Percentiles rank a stretch among this genome's conserved stretches.
Conservation (phyloP, 2,797 vertebrate genomes). For the Mormyrus hasselquistii region DNA sequence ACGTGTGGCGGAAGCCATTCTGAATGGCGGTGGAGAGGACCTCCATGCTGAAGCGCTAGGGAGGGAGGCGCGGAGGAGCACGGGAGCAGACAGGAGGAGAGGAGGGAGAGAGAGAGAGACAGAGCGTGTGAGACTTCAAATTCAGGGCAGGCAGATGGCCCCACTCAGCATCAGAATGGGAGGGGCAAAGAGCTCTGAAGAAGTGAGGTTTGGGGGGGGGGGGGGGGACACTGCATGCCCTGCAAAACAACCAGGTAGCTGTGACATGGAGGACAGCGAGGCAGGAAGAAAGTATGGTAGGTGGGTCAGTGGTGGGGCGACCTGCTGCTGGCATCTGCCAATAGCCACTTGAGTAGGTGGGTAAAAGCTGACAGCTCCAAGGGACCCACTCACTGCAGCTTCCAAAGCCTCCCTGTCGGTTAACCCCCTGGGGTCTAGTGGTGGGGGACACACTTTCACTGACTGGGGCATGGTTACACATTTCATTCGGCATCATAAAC, state of each 20-base stretch:
- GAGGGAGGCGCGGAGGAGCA: slow-evolving; percentile 48
- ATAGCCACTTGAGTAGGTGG: background rate
- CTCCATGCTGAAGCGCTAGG: slow-evolving; percentile 96
- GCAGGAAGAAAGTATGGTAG: background rate
- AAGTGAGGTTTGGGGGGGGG: no score
- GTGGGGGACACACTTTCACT: no score
- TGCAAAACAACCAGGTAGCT: background rate
- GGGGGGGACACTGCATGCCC: background rate
- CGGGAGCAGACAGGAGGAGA: slow-evolving; percentile 29
- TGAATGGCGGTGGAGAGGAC: slow-evolving; percentile 96
- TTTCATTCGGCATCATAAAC: no score
- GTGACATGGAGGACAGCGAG: background rate
- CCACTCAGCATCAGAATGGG: background rate
- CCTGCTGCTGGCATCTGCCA: background rate
- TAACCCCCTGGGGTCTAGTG: no score
- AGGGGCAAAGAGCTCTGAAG: background rate
- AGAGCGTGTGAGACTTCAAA: background rate
- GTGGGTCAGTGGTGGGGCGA: background rate
- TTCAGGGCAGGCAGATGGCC: background rate
- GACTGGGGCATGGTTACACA: no score
- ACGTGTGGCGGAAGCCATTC: slow-evolving; percentile 93
- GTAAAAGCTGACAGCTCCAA: background rate
- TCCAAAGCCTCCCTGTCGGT: background rate
- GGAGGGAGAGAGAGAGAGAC: slow-evolving; percentile 13
- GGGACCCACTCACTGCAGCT: background rate